Conservation (phyloP, 2,888 invertebrate genomes). For the Coleophora flavipennella region DNA sequence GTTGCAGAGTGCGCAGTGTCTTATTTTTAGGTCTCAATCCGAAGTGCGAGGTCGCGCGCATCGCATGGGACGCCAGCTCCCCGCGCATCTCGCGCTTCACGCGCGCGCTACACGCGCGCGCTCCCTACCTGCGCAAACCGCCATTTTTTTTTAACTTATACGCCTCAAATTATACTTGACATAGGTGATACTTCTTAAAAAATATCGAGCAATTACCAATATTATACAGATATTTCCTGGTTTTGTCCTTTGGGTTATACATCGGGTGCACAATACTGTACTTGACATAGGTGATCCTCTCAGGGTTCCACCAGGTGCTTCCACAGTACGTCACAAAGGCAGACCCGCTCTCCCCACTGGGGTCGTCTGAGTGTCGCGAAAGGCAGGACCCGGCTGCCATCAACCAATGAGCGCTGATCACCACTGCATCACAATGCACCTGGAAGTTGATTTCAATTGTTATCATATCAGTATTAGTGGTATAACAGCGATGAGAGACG, state of each 20-base stretch:
- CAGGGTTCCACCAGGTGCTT: conserved; percentile 41
- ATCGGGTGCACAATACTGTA: conserved; percentile 45
- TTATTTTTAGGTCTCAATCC: too few species aligned
- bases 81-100: too few species aligned
- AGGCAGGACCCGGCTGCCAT: conserved; percentile 49
- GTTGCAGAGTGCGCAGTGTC: too few species aligned
- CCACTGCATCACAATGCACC: conserved; percentile 55
- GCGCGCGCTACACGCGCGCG: too few species aligned
- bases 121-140: too few species aligned
- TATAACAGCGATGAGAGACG: too few species aligned
- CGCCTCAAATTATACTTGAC: too few species aligned
- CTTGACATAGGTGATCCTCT: conserved; percentile 48
- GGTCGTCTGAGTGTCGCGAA: conserved; percentile 35
- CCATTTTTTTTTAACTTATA: too few species aligned
- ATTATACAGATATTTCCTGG: conserved; percentile 40
- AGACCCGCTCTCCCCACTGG: conserved; percentile 30
- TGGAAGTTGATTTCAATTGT: conserved; percentile 16
- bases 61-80: too few species aligned
- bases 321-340: conserved; percentile 53
- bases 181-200: too few species aligned
- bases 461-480: too few species aligned
- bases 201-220: conserved; percentile 37
- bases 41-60: too few species aligned
- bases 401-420: conserved; percentile 51
- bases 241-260: conserved; percentile 31